Base-by-base conservation (phyloP, 2,888 invertebrate species). In the Alsophila aescularia region DNA sequence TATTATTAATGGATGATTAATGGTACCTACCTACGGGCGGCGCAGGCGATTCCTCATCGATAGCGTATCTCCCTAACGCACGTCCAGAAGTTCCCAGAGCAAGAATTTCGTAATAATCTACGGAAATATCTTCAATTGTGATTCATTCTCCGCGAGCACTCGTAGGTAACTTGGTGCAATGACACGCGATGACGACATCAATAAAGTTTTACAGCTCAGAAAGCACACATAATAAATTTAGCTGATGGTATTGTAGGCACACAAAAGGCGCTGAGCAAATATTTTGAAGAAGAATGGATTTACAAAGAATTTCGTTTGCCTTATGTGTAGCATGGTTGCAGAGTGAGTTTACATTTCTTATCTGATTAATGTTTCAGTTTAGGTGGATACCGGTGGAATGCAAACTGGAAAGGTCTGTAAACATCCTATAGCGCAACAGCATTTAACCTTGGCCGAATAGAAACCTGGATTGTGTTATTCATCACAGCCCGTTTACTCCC, bases 361-460 rank as follows among this genome's bases (percentile, higher is more conserved):
- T 75, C 77, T 72, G 66, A 67, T 64, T 64, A 62, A 67, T 70
- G 60, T 42, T 64, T 67, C 51, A 56, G 55, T 64, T 71, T 62
- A 59, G 56, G 44, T 18, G 5, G 7, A 24, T 66, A 54, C 60
- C 53, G 55, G 52, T 55, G 50, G 64, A 73, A 73, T 70, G 69
- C 67, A 75, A 76, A 73, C 69, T 67, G 61, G 62, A 13, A 53
- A 62, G 60, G 55, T 60, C 69, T 67, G 75, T 78, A 83, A 81
- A 83, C 78, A 81, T 58, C 69, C 53, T 60, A 47, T 60, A 62
- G 57, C 59, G 54, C 65, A 66, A 70, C 62, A 68, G 62, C 54
- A 60, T 56, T 65, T 71, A 79, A 86, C 89, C 88, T 89, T 89
- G 88, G 82, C 82, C 82, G 73, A 81, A 68, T 80, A 58, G 64